Conservation (phyloP, 2,888 invertebrate genomes). For the Drosophila formosana region DNA sequence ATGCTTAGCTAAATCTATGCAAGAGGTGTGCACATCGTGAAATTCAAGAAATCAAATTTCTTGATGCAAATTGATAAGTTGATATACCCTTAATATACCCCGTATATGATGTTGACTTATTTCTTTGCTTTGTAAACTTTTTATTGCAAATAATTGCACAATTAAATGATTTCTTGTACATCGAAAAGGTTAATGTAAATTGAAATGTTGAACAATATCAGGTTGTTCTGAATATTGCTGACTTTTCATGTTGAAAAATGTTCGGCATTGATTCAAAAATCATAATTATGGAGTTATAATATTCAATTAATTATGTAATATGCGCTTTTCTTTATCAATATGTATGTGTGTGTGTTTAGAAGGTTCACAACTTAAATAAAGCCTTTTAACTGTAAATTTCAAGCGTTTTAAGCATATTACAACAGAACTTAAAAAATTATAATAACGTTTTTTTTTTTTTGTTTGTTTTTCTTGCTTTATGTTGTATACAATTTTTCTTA, state of each 20-base stretch:
- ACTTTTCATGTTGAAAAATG: conserved; percentile 11
- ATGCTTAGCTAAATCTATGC: too few relatives aligned
- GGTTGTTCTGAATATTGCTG: conserved; percentile 29
- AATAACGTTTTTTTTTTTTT: conserved; percentile 65
- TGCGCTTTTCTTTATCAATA: conserved; percentile 44
- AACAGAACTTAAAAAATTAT: conserved; percentile 72
- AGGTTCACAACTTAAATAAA: conserved; percentile 51
- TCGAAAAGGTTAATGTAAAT: conserved; percentile 51
- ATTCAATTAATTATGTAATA: conserved; percentile 48
- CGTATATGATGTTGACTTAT: too few relatives aligned
- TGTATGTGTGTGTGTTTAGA: conserved; percentile 35
- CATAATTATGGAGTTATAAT: conserved; percentile 31
- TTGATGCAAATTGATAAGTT: too few relatives aligned
- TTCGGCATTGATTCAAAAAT: conserved; percentile 33
- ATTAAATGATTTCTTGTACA: conserved; percentile 54
- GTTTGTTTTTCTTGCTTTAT: conserved; percentile 27
- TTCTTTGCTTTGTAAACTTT: conserved; percentile 26
- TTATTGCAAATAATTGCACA: conserved; percentile 74
- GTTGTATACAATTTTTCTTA: conserved; percentile 42
- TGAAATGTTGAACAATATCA: conserved; percentile 50
- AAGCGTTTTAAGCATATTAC: conserved; percentile 66
- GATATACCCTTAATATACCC: too few relatives aligned
- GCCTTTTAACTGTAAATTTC: conserved; percentile 56
- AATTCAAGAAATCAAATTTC: too few relatives aligned
- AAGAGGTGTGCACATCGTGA: too few relatives aligned